A percentile compares a stretch with the other conserved stretches of the same genome.
Evolutionary conservation across 2,797 vertebrate genomes (phyloP).

Genomic region (Nothura maculosa): DNA sequence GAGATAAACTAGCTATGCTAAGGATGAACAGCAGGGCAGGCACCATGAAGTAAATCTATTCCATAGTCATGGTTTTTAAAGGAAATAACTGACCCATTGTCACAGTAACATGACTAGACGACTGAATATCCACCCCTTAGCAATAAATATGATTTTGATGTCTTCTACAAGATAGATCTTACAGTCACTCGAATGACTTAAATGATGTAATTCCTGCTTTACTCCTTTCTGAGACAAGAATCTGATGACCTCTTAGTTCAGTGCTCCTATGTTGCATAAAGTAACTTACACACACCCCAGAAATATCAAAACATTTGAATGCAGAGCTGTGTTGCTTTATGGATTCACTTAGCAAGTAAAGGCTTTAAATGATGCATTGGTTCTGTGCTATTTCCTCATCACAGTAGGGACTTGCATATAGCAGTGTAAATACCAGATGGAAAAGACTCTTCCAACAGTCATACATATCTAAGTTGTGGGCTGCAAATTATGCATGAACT

Average conservation of each 20-base stretch:
- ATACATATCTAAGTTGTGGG: background rate
- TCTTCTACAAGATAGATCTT: background rate
- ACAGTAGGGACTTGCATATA: background rate
- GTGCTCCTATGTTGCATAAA: background rate
- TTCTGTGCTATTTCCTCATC: background rate
- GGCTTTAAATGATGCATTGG: background rate
- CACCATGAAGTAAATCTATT: background rate
- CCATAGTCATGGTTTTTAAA: background rate
- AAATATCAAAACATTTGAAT: background rate
- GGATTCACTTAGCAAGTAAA: background rate
- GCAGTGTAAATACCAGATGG: background rate
- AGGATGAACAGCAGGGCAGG: conserved; percentile 16
- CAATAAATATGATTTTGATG: background rate
- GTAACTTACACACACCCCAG: background rate
- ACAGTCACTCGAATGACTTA: background rate
- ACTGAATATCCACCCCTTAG: background rate
- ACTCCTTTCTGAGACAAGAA: background rate
- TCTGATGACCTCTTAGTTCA: background rate
- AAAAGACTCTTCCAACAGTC: background rate
- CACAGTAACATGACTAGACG: background rate
- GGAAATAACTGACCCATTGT: background rate
- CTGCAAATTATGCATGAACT: background rate
- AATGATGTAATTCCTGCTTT: background rate
- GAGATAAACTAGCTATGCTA: conserved; percentile 31
- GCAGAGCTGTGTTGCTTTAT: background rate